phyloP scores from a whole-genome alignment of 2,888 invertebrate genomes.

The Phaedon cochleariae region DNA sequence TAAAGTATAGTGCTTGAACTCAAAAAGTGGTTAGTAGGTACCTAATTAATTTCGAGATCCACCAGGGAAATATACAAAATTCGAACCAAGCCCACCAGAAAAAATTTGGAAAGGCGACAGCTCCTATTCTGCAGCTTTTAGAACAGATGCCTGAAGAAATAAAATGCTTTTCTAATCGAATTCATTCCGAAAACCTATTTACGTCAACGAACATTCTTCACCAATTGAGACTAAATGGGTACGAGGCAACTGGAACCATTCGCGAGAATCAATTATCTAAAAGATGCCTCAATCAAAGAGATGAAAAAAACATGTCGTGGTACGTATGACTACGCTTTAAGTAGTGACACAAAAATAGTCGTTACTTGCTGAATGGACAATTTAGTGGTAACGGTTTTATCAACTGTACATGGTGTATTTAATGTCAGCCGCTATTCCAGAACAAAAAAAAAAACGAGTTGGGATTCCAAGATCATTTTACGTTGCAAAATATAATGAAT shows the following conservation, averaged over 20 bases:
- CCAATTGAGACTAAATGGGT: conserved; percentile 5
- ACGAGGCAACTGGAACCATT: not conserved
- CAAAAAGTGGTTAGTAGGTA: conserved; percentile 7
- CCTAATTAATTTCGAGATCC: not conserved
- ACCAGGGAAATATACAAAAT: no score
- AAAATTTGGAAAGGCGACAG: not conserved
- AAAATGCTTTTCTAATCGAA: not conserved
- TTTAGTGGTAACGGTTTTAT: no score
- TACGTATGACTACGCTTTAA: no score
- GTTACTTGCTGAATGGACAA: no score
- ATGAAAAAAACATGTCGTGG: not conserved
- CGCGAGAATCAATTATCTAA: not conserved
- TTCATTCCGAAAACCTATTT: not conserved
- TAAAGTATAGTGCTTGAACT: conserved; percentile 16
- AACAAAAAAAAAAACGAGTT: no score
- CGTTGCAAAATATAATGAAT: no score
- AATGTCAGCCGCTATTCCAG: no score
- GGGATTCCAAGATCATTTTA: no score
- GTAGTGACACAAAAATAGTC: no score
- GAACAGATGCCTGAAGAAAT: conserved; percentile 9
- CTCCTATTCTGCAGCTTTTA: no score
- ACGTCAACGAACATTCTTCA: not conserved
- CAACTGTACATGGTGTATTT: no score
- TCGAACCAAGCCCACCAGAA: not conserved
- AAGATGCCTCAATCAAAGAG: not conserved